Conservation (phyloP, 2,797 vertebrate species). For the Lycodopsis pacificus region DNA sequence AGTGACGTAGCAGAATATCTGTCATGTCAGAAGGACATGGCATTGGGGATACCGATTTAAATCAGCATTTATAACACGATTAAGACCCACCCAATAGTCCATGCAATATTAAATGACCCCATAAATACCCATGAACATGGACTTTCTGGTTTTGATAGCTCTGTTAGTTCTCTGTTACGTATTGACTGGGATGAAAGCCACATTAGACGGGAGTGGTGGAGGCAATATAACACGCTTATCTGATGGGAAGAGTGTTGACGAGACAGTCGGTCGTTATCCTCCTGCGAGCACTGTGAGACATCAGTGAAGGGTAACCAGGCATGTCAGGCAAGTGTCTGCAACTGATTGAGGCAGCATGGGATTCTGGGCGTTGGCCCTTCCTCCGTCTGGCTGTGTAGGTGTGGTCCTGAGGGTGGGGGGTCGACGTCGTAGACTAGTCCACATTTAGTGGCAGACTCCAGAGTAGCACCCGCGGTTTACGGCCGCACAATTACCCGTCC, state of each 20-base stretch:
- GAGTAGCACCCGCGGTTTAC: constrained; percentile 59
- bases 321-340: constrained; percentile 58
- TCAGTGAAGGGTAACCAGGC: constrained; percentile 65
- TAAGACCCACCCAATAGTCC: background rate
- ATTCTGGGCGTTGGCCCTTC: constrained; percentile 44
- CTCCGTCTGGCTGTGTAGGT: constrained; percentile 54
- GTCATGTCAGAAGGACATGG: background rate
- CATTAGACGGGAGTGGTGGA: background rate
- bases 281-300: constrained; percentile 35
- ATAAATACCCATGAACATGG: background rate
- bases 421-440: constrained; percentile 8
- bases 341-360: constrained; percentile 21
- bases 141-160: background rate
- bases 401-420: constrained; percentile 44
- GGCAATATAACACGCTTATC: constrained; percentile 12
- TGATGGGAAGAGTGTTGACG: constrained; percentile 30
- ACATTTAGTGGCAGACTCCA: constrained; percentile 40
- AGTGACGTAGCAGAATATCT: background rate
- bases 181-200: constrained; percentile 1
- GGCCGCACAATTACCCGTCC: constrained; percentile 53
- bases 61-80: background rate
- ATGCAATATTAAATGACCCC: background rate
- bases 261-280: constrained; percentile 60
- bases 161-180: background rate
- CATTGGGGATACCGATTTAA: background rate